Base-by-base conservation (phyloP, 2,113 vertebrate genomes). In the Oncorhynchus kisutch region DNA sequence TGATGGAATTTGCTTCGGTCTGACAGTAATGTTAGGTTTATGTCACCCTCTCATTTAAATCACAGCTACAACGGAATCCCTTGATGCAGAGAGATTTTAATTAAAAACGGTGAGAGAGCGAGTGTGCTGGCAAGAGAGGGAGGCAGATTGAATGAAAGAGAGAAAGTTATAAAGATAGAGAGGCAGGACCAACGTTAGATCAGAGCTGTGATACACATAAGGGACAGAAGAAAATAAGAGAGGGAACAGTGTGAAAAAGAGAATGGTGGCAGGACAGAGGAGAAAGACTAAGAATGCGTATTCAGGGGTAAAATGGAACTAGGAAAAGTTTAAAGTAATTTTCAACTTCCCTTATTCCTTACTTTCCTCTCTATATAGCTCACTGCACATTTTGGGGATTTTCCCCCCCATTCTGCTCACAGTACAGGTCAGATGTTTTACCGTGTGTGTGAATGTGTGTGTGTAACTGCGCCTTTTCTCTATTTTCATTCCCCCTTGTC, bases 81-180 rank as follows among this genome's bases (percentile, higher is more conserved):
- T 80, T 80, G 82, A 88, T 88, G 87, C 72, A 67, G 78, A 83
- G 71, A 81, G 80, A 81, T 86, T 91, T 91, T 91, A 92, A 93
- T 92, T 91, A 76, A 90, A 89, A 82, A 74, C 5, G 62, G 18
- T 67, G 29, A 62, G 49, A 64, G 31, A 31, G 24, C 48, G 69
- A 8, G n/a, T 29, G 72, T 5, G 73, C 20, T 8, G 14, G 70
- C 25, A 74, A 11, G 27, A 27, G 65, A 27, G 62, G 67, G 73
- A 27, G 64, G 20, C 49, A 18, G 67, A 51, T 18, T 4, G 25
- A 70, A 20, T n/a, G 57, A 51, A 54, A 71, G 62, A 78, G 29
- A 62, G 54, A 31, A 22, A 51, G 39, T 45, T 12, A 45, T 45
- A 11, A 45, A 45, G 6, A 6, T 11, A 57, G 31, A 67, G 64